These are phyloP conservation scores for Acrocera orbiculus DNA, from an alignment of 2,888 invertebrate species.

Conservation along the genomic window DNA sequence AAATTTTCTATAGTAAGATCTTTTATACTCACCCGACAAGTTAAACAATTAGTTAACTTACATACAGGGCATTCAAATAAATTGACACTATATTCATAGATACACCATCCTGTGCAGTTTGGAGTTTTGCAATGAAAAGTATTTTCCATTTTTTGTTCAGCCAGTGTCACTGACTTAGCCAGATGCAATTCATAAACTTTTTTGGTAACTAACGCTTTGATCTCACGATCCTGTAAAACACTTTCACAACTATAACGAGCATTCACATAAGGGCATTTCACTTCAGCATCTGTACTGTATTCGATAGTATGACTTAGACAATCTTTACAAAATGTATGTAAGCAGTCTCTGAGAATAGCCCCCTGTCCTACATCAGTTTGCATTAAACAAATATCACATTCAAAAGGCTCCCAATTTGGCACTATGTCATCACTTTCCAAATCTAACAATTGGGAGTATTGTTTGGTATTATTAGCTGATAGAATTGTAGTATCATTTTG, in stretches of 20 bases:
- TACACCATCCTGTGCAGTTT: conserved; percentile 79
- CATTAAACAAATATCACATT: conserved; percentile 67
- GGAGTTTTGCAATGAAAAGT: conserved; percentile 82
- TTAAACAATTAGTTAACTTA: conserved; percentile 59
- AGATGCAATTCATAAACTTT: conserved; percentile 63
- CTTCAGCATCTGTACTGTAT: conserved; percentile 58
- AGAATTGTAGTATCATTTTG: too few relatives aligned
- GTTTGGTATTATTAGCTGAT: too few relatives aligned
- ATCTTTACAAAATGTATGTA: conserved; percentile 66
- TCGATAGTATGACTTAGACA: conserved; percentile 56
- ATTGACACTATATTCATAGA: conserved; percentile 72
- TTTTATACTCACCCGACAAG: conserved; percentile 62
- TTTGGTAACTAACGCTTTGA: conserved; percentile 52
- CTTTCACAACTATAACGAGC: conserved; percentile 57
- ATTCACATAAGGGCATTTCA: conserved; percentile 68
- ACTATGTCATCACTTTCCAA: conserved; percentile 53
- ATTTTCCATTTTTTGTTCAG: conserved; percentile 61
- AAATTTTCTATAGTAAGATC: too few relatives aligned
- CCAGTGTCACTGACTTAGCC: conserved; percentile 59
- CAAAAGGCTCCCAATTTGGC: conserved; percentile 51
- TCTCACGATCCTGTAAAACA: conserved; percentile 67
- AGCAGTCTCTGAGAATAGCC: conserved; percentile 65
- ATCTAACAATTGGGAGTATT: conserved; percentile 47
- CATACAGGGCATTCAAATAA: conserved; percentile 75
- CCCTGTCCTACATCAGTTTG: conserved; percentile 47